Conservation (phyloP, 2,113 vertebrate species). For the Vombatus ursinus region DNA sequence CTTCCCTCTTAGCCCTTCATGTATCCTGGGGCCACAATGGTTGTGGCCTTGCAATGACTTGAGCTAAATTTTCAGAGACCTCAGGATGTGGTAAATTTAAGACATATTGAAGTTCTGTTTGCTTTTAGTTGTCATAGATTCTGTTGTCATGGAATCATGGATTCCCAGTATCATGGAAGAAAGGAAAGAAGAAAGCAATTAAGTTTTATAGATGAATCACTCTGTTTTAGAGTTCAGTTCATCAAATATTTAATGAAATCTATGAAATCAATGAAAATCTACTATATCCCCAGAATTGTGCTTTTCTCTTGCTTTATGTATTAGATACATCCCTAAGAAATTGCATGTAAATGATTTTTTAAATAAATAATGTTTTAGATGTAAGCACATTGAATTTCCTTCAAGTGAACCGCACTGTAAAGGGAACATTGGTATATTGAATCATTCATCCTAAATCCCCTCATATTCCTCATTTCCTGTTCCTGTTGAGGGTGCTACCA, state of each 20-base stretch:
- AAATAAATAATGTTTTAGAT: neutral
- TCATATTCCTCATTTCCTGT: neutral
- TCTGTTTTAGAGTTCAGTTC: slow-evolving; percentile 6
- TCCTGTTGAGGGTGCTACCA: neutral
- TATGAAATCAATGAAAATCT: neutral
- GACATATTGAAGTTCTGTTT: neutral
- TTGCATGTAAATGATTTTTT: neutral
- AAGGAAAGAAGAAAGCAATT: neutral
- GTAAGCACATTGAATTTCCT: slow-evolving; percentile 1
- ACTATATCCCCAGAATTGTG: neutral
- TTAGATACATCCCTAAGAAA: neutral
- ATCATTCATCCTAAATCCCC: neutral
- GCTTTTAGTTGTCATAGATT: slow-evolving; percentile 21
- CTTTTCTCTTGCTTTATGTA: slow-evolving; percentile 35
- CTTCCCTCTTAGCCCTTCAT: neutral
- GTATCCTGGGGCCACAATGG: neutral
- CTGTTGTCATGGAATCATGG: slow-evolving; percentile 6
- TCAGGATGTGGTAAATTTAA: slow-evolving; percentile 28
- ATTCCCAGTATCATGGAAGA: neutral
- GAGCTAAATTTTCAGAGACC: slow-evolving; percentile 25
- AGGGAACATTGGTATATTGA: slow-evolving; percentile 16
- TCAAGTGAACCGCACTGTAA: slow-evolving; percentile 27
- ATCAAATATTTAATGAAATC: neutral
- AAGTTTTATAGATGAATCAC: neutral
- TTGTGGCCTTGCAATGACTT: neutral